Conservation (phyloP, 2,113 vertebrate genomes). For the Xiphias gladius region DNA sequence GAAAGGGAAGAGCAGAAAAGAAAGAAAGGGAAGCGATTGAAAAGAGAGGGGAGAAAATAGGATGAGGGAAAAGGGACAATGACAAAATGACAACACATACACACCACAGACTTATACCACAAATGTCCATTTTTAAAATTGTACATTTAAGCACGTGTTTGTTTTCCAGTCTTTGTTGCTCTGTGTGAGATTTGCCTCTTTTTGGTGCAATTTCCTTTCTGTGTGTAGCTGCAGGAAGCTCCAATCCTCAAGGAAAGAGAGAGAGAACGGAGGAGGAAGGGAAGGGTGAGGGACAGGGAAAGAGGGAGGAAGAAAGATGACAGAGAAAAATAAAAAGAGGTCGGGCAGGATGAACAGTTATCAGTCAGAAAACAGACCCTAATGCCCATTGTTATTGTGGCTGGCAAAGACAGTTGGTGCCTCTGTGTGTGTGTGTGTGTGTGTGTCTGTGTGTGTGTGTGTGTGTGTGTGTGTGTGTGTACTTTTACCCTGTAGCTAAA, state of each 20-base stretch:
- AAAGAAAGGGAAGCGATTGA: too few species aligned
- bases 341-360: slow-evolving; percentile 44
- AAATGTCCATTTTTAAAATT: background rate
- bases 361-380: slow-evolving; percentile 58
- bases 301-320: slow-evolving; percentile 18
- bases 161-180: background rate
- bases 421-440: background rate
- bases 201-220: slow-evolving; percentile 2
- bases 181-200: background rate
- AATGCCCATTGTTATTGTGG: slow-evolving; percentile 35
- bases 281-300: background rate
- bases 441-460: too few species aligned
- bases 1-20: too few species aligned
- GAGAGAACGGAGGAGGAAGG: background rate
- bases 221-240: background rate
- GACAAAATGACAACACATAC: slow-evolving; percentile 19
- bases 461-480: too few species aligned
- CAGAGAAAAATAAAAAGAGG: background rate
- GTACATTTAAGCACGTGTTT: background rate
- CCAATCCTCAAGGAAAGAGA: background rate
- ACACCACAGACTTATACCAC: background rate
- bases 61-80: slow-evolving; percentile 3
- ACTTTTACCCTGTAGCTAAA: background rate
- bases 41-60: background rate
- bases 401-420: slow-evolving; percentile 23